Percentiles rank a stretch among this genome's conserved stretches.
These are phyloP conservation scores for Pseudochirops corinnae DNA, from an alignment of 2,797 vertebrate species.

Conservation along the genomic window DNA sequence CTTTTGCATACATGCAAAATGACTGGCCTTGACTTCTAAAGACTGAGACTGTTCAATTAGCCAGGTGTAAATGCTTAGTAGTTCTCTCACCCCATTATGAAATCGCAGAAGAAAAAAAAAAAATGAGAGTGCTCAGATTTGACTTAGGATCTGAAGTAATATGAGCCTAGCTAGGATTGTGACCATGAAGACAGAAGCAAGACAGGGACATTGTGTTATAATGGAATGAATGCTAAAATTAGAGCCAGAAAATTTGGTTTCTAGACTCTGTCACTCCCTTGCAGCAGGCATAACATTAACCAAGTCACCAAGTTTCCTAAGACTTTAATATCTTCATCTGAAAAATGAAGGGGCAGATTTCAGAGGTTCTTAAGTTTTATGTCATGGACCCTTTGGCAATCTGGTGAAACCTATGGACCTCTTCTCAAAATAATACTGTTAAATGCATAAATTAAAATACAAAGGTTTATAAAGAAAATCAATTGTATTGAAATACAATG, in stretches of 20 bases:
- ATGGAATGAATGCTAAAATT: background rate
- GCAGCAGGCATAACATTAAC: background rate
- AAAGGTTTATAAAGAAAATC: background rate
- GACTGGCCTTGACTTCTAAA: background rate
- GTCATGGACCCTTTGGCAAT: background rate
- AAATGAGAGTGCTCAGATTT: background rate
- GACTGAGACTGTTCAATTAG: background rate
- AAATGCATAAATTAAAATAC: background rate
- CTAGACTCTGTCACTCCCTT: background rate
- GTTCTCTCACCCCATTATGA: background rate
- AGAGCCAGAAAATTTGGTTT: background rate
- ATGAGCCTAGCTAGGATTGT: background rate
- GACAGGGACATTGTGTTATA: background rate
- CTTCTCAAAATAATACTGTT: background rate
- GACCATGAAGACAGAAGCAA: conserved; percentile 21
- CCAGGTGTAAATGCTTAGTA: background rate
- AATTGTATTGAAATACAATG: background rate
- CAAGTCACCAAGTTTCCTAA: background rate
- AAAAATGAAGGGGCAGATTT: background rate
- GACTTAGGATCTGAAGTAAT: background rate
- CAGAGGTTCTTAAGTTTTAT: background rate
- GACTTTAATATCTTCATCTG: background rate
- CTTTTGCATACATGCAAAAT: background rate
- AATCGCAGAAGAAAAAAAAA: background rate
- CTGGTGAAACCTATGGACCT: background rate